These are phyloP conservation scores for Trilocha varians DNA, from an alignment of 2,888 invertebrate species.

Conservation along the genomic window DNA sequence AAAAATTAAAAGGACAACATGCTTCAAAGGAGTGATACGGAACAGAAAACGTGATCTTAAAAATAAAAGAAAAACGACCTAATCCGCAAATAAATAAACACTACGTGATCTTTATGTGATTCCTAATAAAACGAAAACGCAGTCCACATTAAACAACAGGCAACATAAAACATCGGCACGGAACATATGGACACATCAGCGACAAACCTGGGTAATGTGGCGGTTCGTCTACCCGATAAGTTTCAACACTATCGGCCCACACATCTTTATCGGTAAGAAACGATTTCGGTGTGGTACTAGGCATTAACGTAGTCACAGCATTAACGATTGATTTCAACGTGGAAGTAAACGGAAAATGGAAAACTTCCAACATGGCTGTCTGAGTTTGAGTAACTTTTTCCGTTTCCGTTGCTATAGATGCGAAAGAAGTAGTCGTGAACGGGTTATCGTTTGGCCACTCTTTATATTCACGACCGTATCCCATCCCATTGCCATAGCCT, in stretches of 20 bases:
- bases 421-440: conserved; percentile 60
- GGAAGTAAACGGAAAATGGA: conserved; percentile 65
- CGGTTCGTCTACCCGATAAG: conserved; percentile 69
- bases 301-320: conserved; percentile 49
- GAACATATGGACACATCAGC: conserved; percentile 58
- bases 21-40: conserved; percentile 12
- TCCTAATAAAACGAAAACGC: conserved; percentile 24
- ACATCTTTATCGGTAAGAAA: conserved; percentile 55
- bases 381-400: conserved; percentile 65
- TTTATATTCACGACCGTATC: conserved; percentile 51
- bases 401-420: conserved; percentile 55
- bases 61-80: conserved; percentile 9
- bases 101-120: conserved; percentile 25
- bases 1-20: conserved; percentile 18
- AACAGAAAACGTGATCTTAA: conserved; percentile 7
- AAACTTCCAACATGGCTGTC: conserved; percentile 67
- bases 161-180: conserved; percentile 58
- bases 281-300: conserved; percentile 43
- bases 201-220: conserved; percentile 71
- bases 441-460: conserved; percentile 70
- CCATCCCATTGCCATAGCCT: conserved; percentile 57
- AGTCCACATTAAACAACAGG: conserved; percentile 30
- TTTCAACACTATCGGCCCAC: conserved; percentile 65
- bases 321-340: conserved; percentile 62
- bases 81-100: conserved; percentile 11